phyloP scores from a whole-genome alignment of 1,140 invertebrate genomes.

The Gyrodactylus salaris region DNA sequence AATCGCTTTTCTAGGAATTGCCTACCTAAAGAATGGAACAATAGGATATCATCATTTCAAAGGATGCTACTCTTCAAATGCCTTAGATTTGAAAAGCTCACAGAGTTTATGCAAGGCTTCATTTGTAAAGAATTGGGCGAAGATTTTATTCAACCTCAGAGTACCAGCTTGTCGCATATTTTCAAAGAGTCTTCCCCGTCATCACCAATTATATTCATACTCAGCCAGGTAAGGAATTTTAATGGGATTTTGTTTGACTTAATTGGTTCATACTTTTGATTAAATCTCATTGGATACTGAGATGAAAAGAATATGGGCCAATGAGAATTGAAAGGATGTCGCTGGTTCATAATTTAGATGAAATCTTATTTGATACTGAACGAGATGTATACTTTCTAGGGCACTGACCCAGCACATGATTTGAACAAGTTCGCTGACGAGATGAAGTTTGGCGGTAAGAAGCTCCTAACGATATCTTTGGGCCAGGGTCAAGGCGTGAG shows the following conservation, averaged over 20 bases:
- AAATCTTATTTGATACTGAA: no score
- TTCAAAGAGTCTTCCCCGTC: conserved; percentile 21
- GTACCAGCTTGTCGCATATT: conserved; percentile 17
- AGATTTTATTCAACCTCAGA: conserved; percentile 21
- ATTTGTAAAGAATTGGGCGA: conserved; percentile 17
- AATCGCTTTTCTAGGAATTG: conserved; percentile 17
- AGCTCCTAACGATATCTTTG: conserved; percentile 20
- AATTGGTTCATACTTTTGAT: no score
- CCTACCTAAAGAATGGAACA: conserved; percentile 22
- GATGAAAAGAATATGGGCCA: no score
- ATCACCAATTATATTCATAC: conserved; percentile 21
- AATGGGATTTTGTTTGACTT: no score
- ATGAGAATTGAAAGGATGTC: no score
- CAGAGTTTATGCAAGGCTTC: conserved; percentile 21
- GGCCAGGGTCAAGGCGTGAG: conserved; percentile 22
- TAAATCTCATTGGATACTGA: no score
- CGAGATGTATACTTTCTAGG: no score
- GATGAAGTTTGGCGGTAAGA: conserved; percentile 20
- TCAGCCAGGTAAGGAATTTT: conserved; percentile 13
- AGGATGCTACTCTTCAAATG: conserved; percentile 23
- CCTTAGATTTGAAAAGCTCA: conserved; percentile 26
- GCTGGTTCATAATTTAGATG: no score
- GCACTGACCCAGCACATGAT: conserved; percentile 21
- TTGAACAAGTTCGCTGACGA: conserved; percentile 23
- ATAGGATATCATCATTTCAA: conserved; percentile 25